Conservation (phyloP, 2,888 invertebrate species). For the Chrysolina oricalcia region DNA sequence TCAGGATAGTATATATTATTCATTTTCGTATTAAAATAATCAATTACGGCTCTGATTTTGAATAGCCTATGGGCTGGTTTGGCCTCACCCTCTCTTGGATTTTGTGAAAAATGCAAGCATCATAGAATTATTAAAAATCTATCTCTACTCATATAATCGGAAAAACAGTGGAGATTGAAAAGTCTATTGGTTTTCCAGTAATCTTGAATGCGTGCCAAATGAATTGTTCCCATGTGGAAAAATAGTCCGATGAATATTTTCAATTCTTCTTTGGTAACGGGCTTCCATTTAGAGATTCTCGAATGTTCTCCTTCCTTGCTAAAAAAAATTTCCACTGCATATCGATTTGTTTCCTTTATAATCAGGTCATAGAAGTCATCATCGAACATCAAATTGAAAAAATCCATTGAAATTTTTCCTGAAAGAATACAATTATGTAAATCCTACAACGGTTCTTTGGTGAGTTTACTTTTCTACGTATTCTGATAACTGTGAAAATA, state of each 20-base stretch:
- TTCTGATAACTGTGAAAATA: too few relatives aligned
- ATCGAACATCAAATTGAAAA: background rate
- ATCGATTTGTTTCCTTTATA: slow-evolving; percentile 2
- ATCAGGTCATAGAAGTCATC: background rate
- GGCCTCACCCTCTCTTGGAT: slow-evolving; percentile 11
- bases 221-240: slow-evolving; percentile 42
- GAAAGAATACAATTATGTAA: too few relatives aligned
- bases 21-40: slow-evolving; percentile 17
- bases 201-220: slow-evolving; percentile 23
- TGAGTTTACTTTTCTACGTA: too few relatives aligned
- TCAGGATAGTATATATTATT: too few relatives aligned
- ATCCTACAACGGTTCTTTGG: too few relatives aligned
- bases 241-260: slow-evolving; percentile 18
- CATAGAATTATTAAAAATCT: slow-evolving; percentile 47
- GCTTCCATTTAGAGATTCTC: slow-evolving; percentile 16
- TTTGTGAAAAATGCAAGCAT: slow-evolving; percentile 38
- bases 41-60: slow-evolving; percentile 59
- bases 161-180: slow-evolving; percentile 40
- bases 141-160: slow-evolving; percentile 44
- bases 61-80: slow-evolving; percentile 23
- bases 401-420: slow-evolving; percentile 26
- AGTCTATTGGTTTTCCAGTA: slow-evolving; percentile 47
- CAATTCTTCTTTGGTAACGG: slow-evolving; percentile 21
- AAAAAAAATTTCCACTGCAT: slow-evolving; percentile 27
- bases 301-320: background rate